Percentiles rank a stretch among this genome's conserved stretches.
phyloP scores from a whole-genome alignment of 92 coral and sea anemone genomes.

The Zoanthus gigantus region DNA sequence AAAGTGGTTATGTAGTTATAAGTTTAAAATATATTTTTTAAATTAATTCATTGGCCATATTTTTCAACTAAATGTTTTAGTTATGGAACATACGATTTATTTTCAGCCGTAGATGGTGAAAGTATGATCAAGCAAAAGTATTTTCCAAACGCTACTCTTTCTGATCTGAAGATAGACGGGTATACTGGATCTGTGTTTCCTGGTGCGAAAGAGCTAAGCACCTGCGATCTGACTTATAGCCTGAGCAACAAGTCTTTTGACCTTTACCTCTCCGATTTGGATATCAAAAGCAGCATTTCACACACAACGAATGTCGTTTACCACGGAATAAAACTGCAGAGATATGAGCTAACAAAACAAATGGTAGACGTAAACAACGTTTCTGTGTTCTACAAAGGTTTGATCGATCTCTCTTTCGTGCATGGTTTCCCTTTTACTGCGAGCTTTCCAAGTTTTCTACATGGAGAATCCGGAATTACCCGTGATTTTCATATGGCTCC shows the following conservation, averaged over 20 bases:
- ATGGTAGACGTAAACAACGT: conserved; percentile 65
- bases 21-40: no score
- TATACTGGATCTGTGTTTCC: conserved; percentile 61
- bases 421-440: conserved; percentile 57
- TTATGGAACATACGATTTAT: background rate
- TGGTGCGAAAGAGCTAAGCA: conserved; percentile 53
- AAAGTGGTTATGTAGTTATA: no score
- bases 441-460: conserved; percentile 79
- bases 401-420: conserved; percentile 71
- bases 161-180: conserved; percentile 71
- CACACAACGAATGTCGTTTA: conserved; percentile 56
- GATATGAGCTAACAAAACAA: conserved; percentile 57
- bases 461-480: conserved; percentile 62
- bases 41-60: no score
- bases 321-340: conserved; percentile 68
- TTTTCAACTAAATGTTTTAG: no score
- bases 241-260: conserved; percentile 58
- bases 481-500: conserved; percentile 62
- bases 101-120: conserved; percentile 73
- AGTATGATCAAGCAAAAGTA: conserved; percentile 36
- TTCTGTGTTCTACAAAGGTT: conserved; percentile 69
- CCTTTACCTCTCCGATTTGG: conserved; percentile 59
- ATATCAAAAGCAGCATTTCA: conserved; percentile 49
- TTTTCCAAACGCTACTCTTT: conserved; percentile 62
- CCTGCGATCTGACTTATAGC: conserved; percentile 69